phyloP scores from a whole-genome alignment of 2,888 invertebrate species.

The Sesia apiformis region DNA sequence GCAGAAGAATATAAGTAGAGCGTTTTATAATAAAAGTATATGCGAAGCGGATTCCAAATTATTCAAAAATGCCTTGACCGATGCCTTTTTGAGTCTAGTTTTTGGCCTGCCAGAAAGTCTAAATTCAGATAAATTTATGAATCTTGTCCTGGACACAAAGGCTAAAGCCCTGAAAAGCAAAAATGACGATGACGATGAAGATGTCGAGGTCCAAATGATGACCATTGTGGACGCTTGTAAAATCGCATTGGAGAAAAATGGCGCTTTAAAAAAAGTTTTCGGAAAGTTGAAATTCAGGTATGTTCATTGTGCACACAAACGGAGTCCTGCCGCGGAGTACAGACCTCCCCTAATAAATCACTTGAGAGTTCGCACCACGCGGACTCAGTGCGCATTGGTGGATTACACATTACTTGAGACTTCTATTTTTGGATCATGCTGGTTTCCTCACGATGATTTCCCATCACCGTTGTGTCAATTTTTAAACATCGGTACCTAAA shows the following conservation, averaged over 20 bases:
- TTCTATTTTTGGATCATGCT: no score
- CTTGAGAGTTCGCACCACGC: no score
- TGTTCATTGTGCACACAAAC: neutral
- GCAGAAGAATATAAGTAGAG: slow-evolving; percentile 43
- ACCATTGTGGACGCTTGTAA: slow-evolving; percentile 34
- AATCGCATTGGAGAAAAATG: slow-evolving; percentile 15
- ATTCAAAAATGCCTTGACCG: slow-evolving; percentile 33
- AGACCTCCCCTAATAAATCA: no score
- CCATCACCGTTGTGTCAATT: no score
- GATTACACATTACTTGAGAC: no score
- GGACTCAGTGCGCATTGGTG: no score
- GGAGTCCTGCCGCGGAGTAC: no score
- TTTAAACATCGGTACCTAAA: no score
- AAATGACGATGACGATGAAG: slow-evolving; percentile 12
- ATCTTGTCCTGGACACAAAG: slow-evolving; percentile 54
- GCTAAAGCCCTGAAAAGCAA: slow-evolving; percentile 42
- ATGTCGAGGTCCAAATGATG: slow-evolving; percentile 26
- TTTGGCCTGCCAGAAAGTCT: slow-evolving; percentile 34
- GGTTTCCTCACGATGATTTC: no score
- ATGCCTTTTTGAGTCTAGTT: slow-evolving; percentile 45
- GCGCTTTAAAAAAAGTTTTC: slow-evolving; percentile 30
- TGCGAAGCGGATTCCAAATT: slow-evolving; percentile 45
- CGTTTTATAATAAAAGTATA: slow-evolving; percentile 56
- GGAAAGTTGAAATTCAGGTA: slow-evolving; percentile 40
- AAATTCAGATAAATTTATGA: slow-evolving; percentile 45